These are phyloP conservation scores for Micromesistius poutassou DNA, from an alignment of 2,797 vertebrate species.

Conservation along the genomic window DNA sequence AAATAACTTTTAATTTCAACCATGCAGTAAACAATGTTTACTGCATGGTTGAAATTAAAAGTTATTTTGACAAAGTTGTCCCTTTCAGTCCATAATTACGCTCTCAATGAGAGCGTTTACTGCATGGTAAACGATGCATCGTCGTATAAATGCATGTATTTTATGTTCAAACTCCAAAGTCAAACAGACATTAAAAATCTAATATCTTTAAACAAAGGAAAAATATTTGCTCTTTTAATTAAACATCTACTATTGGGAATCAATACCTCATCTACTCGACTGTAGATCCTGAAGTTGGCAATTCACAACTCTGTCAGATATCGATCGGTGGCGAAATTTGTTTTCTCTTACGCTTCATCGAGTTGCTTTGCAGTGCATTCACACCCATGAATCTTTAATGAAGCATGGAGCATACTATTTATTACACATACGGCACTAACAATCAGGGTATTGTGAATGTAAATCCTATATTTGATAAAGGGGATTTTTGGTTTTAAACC, in stretches of 20 bases:
- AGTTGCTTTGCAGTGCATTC: background rate
- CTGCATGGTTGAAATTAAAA: no score
- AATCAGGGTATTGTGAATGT: background rate
- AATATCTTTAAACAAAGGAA: background rate
- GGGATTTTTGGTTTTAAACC: background rate
- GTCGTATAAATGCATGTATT: background rate
- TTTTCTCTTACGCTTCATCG: background rate
- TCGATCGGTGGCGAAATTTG: background rate
- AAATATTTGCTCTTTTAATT: background rate
- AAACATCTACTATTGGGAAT: constrained; percentile 2
- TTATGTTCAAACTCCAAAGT: background rate
- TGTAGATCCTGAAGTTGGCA: background rate
- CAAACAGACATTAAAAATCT: background rate
- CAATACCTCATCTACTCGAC: background rate
- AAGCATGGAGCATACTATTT: background rate
- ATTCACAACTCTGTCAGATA: background rate
- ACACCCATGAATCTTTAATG: background rate
- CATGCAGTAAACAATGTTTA: background rate
- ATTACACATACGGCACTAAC: background rate
- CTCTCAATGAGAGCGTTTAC: no score
- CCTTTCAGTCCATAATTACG: no score
- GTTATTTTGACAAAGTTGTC: no score
- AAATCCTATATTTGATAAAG: background rate
- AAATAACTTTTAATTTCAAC: background rate
- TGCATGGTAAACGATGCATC: no score